Percentiles rank a stretch among this genome's conserved stretches.
phyloP scores from a whole-genome alignment of 2,113 vertebrate species.

The Rhinolophus sinicus region DNA sequence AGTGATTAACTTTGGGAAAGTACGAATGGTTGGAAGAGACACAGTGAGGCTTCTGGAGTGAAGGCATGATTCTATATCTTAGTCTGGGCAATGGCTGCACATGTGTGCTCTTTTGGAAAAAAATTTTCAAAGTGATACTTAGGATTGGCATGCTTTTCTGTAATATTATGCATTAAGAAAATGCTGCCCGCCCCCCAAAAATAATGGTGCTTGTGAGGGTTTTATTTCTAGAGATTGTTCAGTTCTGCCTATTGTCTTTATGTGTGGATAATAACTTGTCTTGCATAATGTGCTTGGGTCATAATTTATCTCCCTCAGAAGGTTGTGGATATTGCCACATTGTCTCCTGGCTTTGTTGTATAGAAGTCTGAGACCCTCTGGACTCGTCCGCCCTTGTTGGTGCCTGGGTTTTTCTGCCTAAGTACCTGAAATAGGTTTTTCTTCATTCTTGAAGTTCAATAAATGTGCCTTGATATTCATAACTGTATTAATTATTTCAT shows the following conservation, averaged over 20 bases:
- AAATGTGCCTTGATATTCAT: neutral
- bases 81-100: neutral
- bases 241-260: neutral
- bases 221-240: neutral
- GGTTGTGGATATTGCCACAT: neutral
- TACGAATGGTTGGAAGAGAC: no score
- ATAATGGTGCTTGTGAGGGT: neutral
- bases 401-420: neutral
- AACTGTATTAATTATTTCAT: neutral
- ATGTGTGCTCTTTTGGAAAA: neutral
- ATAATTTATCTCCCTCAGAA: neutral
- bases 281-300: neutral
- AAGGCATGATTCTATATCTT: neutral
- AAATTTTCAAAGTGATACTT: neutral
- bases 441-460: neutral
- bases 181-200: neutral
- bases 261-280: neutral
- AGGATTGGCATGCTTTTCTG: neutral
- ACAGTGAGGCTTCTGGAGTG: no score
- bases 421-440: neutral
- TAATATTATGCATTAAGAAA: neutral
- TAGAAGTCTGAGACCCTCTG: neutral
- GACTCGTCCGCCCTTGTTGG: neutral
- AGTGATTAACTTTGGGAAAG: neutral
- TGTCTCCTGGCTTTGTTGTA: neutral